These are phyloP conservation scores for Pollenia amentaria DNA, from an alignment of 2,888 invertebrate species.

Conservation along the genomic window DNA sequence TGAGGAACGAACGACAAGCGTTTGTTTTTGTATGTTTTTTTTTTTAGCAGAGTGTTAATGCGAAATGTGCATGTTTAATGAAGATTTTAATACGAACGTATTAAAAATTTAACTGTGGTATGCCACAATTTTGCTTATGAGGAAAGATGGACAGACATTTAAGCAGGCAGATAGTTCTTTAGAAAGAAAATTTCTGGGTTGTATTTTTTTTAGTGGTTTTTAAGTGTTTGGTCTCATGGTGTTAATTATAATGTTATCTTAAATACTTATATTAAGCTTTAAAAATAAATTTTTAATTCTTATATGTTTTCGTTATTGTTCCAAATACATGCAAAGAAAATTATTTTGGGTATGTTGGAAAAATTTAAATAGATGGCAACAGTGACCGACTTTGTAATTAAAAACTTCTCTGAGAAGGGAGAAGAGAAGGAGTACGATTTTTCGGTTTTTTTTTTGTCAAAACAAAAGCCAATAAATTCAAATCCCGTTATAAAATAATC, in stretches of 20 bases:
- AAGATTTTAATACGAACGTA: conserved; percentile 34
- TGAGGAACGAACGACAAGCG: conserved; percentile 24
- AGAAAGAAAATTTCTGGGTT: background rate
- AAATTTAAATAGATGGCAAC: background rate
- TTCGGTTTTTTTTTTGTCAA: no score
- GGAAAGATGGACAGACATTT: conserved; percentile 20
- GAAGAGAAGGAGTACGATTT: no score
- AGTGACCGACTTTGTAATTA: background rate
- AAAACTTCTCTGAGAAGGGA: no score
- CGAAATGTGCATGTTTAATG: conserved; percentile 71
- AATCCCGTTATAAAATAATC: no score
- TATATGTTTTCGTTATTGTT: background rate
- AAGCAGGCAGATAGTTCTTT: background rate
- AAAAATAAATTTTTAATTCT: background rate
- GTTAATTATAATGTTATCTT: conserved; percentile 60
- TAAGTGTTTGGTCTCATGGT: conserved; percentile 56
- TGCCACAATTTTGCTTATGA: background rate
- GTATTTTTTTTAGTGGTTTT: conserved; percentile 42
- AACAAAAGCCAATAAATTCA: no score
- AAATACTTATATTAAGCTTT: conserved; percentile 32
- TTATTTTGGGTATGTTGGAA: background rate
- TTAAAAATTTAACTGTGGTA: conserved; percentile 17
- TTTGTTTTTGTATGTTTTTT: background rate
- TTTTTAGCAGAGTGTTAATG: conserved; percentile 63
- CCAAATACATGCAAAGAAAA: no score